Percentiles rank a stretch among this genome's conserved stretches.
Evolutionary conservation across 2,888 invertebrate species (phyloP).

Genomic region (Lymantria dispar): DNA sequence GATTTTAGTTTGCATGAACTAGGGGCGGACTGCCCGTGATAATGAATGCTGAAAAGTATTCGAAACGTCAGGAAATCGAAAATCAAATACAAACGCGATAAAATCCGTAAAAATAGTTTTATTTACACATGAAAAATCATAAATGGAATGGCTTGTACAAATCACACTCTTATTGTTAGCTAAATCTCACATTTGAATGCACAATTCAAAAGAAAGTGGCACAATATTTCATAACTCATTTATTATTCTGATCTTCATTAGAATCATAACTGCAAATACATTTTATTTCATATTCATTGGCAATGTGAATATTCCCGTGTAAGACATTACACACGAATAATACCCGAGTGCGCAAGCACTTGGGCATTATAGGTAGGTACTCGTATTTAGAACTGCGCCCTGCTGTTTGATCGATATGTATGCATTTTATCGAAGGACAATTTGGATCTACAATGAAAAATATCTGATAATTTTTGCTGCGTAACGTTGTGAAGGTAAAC

Average conservation of each 20-base stretch:
- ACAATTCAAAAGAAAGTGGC: too few species aligned
- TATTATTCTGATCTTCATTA: not conserved
- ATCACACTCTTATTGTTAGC: too few species aligned
- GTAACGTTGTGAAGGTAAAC: not conserved
- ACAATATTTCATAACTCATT: not conserved
- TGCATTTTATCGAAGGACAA: constrained; percentile 9
- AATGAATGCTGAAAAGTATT: too few species aligned
- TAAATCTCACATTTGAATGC: too few species aligned
- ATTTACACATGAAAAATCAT: not conserved
- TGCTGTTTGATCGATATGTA: constrained; percentile 13
- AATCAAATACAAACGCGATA: too few species aligned
- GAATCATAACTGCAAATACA: too few species aligned
- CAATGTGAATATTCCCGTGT: not conserved
- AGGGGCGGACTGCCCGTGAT: too few species aligned
- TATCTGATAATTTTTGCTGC: not conserved
- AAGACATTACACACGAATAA: too few species aligned
- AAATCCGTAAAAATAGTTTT: too few species aligned
- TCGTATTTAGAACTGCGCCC: constrained; percentile 2
- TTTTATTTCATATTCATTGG: not conserved
- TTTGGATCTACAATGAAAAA: not conserved
- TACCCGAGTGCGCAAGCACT: too few species aligned
- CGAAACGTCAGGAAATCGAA: too few species aligned
- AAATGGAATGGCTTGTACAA: not conserved
- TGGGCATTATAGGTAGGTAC: constrained; percentile 2
- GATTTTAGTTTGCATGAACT: too few species aligned